Evolutionary conservation across 2,113 vertebrate species (phyloP), one percentile per base, ranked within the genome.

Genomic region (Vulpes vulpes): DNA sequence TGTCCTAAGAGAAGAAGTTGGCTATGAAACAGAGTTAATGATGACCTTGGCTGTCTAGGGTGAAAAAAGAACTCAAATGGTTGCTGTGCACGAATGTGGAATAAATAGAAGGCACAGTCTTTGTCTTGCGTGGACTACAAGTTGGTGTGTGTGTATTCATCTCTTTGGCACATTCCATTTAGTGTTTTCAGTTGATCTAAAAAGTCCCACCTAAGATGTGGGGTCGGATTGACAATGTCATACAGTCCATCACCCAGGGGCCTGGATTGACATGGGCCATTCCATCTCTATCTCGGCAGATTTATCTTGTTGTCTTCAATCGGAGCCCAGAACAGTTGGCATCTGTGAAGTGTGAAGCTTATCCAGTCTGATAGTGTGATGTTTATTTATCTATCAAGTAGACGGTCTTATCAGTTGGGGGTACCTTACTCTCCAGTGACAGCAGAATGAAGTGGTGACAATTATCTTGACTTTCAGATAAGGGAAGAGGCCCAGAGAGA

Each of bases 221-320:
- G 32, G 8, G 20, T 73, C n/a, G 2, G 2, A 10, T 27, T 53
- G 49, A 90, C 30, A 14, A 0, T 65, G 62, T 14, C 8, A 9
- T 23, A 0, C 8, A 8, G 4, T 32, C 10, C 8, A 30, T 49
- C 53, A 73, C 5, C 17, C 4, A 8, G 10, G 5, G 0, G 25
- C 17, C n/a, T 11, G 73, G 82, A 38, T 3, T 11, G 11, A 32
- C n/a, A 7, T 16, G 30, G 22, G 9, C 5, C 38, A 8, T 51
- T 43, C 7, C 2, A 8, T 49, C 2, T 83, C 0, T 30, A 7
- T 78, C 51, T 59, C 16, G 8, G n/a, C 20, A 11, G 35, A 32
- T 59, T 60, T 60, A 38, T 27, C 65, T 74, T 25, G 16, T 51
- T 55, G 55, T 2, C 27, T 91, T 96, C 11, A 69, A 8, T 23